These are phyloP conservation scores for Saimiri boliviensis DNA, from an alignment of 2,113 vertebrate genomes.

Conservation along the genomic window DNA sequence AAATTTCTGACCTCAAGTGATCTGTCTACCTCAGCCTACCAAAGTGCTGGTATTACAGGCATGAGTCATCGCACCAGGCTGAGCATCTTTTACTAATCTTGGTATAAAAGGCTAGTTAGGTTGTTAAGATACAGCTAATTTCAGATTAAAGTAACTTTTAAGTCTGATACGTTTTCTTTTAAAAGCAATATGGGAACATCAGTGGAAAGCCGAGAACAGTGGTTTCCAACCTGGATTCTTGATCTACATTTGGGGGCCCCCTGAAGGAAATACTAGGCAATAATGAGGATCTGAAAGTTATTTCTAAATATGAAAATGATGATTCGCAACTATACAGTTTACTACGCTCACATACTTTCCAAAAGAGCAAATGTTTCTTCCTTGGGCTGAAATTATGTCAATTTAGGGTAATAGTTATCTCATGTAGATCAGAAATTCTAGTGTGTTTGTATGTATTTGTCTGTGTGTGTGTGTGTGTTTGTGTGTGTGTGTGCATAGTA, in stretches of 20 bases:
- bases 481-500: not conserved
- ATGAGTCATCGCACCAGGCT: accelerated
- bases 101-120: not conserved
- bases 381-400: not conserved
- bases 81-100: not conserved
- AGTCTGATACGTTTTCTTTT: not conserved
- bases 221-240: not conserved
- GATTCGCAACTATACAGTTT: not conserved
- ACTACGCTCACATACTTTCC: not conserved
- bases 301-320: constrained; percentile 12
- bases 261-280: not conserved
- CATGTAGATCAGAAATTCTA: not conserved
- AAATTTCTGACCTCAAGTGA: too few species aligned
- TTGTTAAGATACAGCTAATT: not conserved
- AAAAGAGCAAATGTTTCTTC: constrained; percentile 16
- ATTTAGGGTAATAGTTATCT: not conserved
- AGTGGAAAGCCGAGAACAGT: not conserved
- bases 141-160: not conserved
- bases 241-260: not conserved
- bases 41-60: too few species aligned
- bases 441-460: too few species aligned
- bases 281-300: not conserved
- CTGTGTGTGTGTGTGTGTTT: too few species aligned
- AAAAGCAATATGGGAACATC: not conserved
- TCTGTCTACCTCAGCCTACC: too few species aligned